Percentiles rank a stretch among this genome's conserved stretches.
These are phyloP conservation scores for Sander lucioperca DNA, from an alignment of 2,113 vertebrate genomes.

Conservation along the genomic window DNA sequence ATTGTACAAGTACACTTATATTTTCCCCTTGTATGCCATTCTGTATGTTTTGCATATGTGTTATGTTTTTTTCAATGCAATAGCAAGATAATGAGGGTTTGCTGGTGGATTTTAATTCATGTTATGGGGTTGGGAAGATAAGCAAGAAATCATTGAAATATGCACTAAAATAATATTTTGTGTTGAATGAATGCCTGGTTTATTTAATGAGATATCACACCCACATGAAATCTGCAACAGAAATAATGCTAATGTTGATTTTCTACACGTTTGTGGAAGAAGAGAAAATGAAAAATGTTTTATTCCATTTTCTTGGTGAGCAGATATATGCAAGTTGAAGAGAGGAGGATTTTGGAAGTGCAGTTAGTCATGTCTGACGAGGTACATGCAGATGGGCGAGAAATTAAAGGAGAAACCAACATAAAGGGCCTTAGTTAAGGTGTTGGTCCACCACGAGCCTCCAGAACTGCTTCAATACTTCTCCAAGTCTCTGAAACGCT, in stretches of 20 bases:
- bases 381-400: neutral
- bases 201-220: conserved; percentile 48
- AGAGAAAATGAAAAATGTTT: neutral
- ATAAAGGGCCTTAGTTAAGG: too few relatives aligned
- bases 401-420: neutral
- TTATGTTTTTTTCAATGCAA: conserved; percentile 11
- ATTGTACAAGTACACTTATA: neutral
- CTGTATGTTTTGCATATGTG: neutral
- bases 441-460: too few relatives aligned
- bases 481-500: neutral
- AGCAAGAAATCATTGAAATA: conserved; percentile 43
- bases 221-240: conserved; percentile 2
- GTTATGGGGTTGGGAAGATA: conserved; percentile 31
- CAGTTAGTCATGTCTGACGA: neutral
- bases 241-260: conserved; percentile 12
- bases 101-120: conserved; percentile 18
- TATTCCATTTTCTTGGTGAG: conserved; percentile 4
- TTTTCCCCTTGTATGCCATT: conserved; percentile 14
- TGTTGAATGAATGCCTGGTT: conserved; percentile 33
- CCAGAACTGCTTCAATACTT: too few relatives aligned
- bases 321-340: conserved; percentile 11
- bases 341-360: neutral
- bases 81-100: conserved; percentile 16
- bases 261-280: conserved; percentile 12
- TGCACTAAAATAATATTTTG: conserved; percentile 22